Conservation (phyloP, 2,888 invertebrate genomes). For the Mimachlamys varia region DNA sequence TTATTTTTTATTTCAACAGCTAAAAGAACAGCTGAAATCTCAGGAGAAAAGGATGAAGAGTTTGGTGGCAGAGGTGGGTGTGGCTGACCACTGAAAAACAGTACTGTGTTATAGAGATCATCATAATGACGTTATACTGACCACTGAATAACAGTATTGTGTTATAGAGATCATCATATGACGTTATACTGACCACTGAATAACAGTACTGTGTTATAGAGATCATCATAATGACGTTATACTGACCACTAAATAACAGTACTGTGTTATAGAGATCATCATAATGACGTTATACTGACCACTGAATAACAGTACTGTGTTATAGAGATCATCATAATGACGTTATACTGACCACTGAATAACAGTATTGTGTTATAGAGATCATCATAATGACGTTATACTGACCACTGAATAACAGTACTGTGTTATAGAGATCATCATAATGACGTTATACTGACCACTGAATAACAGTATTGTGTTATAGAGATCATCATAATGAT, state of each 20-base stretch:
- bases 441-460: neutral
- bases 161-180: neutral
- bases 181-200: neutral
- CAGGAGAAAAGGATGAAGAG: constrained; percentile 14
- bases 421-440: neutral
- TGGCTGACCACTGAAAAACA: neutral
- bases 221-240: neutral
- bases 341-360: neutral
- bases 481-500: neutral
- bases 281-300: neutral
- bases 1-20: neutral
- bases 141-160: neutral
- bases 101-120: neutral
- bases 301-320: neutral
- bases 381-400: neutral
- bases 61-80: neutral
- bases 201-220: neutral
- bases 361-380: neutral
- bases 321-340: neutral
- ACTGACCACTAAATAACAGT: neutral
- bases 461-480: neutral
- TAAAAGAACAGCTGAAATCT: constrained; percentile 11
- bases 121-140: neutral
- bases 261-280: neutral
- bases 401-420: neutral